Conservation (phyloP, 1,140 invertebrate species). For the Drosophila ercepeae region DNA sequence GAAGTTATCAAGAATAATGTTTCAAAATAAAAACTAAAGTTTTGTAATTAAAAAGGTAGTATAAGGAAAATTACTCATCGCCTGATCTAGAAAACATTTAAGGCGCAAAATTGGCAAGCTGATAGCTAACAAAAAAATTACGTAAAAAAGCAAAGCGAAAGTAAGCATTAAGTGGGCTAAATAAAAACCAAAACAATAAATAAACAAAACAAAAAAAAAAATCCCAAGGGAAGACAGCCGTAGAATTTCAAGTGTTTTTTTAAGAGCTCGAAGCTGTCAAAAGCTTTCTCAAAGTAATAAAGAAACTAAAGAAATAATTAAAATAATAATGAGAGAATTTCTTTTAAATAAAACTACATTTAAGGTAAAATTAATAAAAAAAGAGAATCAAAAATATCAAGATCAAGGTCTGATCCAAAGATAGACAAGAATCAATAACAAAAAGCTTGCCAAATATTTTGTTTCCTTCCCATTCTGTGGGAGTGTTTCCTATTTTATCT, state of each 20-base stretch:
- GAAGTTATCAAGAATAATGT: neutral
- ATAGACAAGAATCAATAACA: constrained; percentile 16
- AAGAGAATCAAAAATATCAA: neutral
- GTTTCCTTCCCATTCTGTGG: constrained; percentile 11
- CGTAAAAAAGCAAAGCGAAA: constrained; percentile 9
- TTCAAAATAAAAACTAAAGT: too few species aligned
- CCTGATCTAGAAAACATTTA: constrained; percentile 5
- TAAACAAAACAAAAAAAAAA: neutral
- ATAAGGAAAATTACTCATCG: constrained; percentile 19
- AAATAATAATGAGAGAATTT: neutral
- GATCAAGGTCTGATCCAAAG: constrained; percentile 26
- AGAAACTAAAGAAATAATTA: neutral
- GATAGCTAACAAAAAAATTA: constrained; percentile 28
- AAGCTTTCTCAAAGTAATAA: neutral
- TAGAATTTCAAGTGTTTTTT: neutral
- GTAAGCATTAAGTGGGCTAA: constrained; percentile 26
- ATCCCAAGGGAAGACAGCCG: too few species aligned
- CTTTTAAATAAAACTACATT: neutral
- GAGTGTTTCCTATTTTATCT: constrained; percentile 25
- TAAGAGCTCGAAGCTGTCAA: neutral
- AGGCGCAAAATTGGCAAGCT: constrained; percentile 18
- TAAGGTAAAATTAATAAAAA: neutral
- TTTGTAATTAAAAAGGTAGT: neutral
- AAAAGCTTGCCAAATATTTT: constrained; percentile 32
- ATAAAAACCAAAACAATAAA: constrained; percentile 3